Percentiles rank a stretch among this genome's conserved stretches.
These are phyloP conservation scores for Onychostruthus taczanowskii DNA, from an alignment of 2,113 vertebrate genomes.

Conservation along the genomic window DNA sequence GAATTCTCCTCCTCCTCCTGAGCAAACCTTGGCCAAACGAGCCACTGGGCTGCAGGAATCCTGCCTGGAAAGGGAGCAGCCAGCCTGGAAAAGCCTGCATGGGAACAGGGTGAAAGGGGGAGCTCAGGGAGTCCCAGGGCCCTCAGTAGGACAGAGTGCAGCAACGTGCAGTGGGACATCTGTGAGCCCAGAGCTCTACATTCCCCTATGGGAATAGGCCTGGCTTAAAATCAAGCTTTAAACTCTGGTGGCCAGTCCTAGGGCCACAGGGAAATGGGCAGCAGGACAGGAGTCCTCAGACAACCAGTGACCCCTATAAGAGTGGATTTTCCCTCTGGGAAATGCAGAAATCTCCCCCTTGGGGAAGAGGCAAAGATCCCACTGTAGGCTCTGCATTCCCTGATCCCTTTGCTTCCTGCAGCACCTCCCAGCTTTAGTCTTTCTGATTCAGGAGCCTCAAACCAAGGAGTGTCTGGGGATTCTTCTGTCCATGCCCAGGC, in stretches of 20 bases:
- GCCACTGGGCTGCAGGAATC: background rate
- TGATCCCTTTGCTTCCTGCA: background rate
- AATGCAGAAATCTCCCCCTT: background rate
- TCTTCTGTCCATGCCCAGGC: background rate
- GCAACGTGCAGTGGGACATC: background rate
- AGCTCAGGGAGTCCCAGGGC: background rate
- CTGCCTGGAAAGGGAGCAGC: background rate
- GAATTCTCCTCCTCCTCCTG: background rate
- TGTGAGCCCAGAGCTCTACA: background rate
- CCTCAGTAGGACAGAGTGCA: background rate
- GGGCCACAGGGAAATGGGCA: background rate
- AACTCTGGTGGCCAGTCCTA: background rate
- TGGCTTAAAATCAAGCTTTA: background rate
- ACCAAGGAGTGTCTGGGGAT: background rate
- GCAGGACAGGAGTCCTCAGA: background rate
- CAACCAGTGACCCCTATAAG: fast-evolving
- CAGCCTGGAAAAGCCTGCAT: background rate
- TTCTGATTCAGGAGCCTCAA: background rate
- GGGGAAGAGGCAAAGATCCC: background rate
- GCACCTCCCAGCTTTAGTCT: background rate
- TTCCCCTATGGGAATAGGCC: background rate
- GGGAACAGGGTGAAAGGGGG: background rate
- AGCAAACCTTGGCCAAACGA: background rate
- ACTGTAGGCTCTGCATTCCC: background rate
- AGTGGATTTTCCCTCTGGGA: background rate